These are phyloP conservation scores for Pseudomyrmex sp. DNA, from an alignment of 1,140 invertebrate genomes.

Conservation along the genomic window DNA sequence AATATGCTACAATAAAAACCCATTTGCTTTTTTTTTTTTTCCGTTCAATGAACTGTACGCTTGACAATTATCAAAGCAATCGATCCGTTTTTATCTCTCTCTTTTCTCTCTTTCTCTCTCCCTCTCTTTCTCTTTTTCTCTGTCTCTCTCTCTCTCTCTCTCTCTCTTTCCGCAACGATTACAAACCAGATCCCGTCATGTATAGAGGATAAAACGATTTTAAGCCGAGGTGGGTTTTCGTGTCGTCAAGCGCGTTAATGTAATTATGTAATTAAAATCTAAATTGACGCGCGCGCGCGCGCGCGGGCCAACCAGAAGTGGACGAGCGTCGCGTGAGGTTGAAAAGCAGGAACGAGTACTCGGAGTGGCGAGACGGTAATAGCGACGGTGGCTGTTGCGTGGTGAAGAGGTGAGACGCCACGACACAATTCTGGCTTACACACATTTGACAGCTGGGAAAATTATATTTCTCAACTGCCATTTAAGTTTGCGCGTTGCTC, in stretches of 20 bases:
- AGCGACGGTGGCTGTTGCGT: constrained; percentile 56
- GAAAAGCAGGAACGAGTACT: constrained; percentile 16
- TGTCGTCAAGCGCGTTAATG: constrained; percentile 64
- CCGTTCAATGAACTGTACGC: constrained; percentile 31
- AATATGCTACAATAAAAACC: constrained; percentile 53
- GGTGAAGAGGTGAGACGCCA: constrained; percentile 64
- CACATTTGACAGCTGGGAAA: constrained; percentile 81
- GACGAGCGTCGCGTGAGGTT: not conserved
- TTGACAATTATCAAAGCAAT: constrained; percentile 55
- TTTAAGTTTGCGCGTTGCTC: constrained; percentile 80
- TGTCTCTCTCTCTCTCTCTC: too few species aligned
- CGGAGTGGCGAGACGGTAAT: constrained; percentile 2
- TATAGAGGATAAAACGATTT: constrained; percentile 45
- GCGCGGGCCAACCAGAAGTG: not conserved
- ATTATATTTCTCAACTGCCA: constrained; percentile 84
- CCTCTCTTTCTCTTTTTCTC: not conserved
- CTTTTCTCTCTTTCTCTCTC: too few species aligned
- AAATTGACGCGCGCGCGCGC: constrained; percentile 56
- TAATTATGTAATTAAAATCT: constrained; percentile 76
- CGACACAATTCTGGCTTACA: constrained; percentile 76
- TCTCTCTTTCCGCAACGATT: not conserved
- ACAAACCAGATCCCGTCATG: constrained; percentile 58
- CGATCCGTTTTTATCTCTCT: too few species aligned
- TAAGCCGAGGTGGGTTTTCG: constrained; percentile 51
- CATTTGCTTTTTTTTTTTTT: constrained; percentile 38